Evolutionary conservation across 92 coral and sea anemone genomes (phyloP), one percentile per base, ranked within the genome.

Genomic region (Galaxea fascicularis): DNA sequence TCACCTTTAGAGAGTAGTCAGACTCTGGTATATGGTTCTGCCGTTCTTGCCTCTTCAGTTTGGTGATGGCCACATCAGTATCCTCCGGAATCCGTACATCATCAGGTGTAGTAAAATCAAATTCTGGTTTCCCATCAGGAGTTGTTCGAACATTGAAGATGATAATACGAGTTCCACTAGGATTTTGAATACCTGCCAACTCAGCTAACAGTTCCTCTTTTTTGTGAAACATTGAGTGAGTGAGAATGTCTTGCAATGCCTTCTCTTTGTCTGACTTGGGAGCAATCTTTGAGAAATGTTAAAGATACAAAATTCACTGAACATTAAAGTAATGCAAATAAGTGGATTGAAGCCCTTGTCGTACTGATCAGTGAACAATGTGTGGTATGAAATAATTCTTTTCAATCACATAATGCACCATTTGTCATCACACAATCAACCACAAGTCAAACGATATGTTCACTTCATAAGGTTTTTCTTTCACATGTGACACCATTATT

Each of bases 21-120:
- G 98, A 96, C 85, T 94, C 98, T 16, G 98, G 98, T 53, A 96
- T 94, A 57, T 96, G 98, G 60, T 96, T 89, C 58, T 96, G 98
- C 65, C 98, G 71, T 53, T 96, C 93, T 57, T 95, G 98, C 16
- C 90, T 82, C 35, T 85, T 93, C 14, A 78, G 90, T 39, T 90
- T 96, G 26, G 88, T 80, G 64, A 89, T 84, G 71, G 93, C 98
- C 10, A 84, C 70, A 66, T 94, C 95, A 13, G 88, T 86, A 62
- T 96, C 98, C 62, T 96, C 98, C 1, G 98, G 98, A 12, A 96
- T 91, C 59, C 93, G 84, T 25, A 96, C 91, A 63, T 96, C 98
- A 63, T 59, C 17, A 25, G 45, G 71, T 26, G 86, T 90, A 20
- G 93, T 68, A 25, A 92, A 90, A 54, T 96, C 98, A 92, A 96